phyloP scores from a whole-genome alignment of 2,113 vertebrate genomes.

The Pangasianodon hypophthalmus region DNA sequence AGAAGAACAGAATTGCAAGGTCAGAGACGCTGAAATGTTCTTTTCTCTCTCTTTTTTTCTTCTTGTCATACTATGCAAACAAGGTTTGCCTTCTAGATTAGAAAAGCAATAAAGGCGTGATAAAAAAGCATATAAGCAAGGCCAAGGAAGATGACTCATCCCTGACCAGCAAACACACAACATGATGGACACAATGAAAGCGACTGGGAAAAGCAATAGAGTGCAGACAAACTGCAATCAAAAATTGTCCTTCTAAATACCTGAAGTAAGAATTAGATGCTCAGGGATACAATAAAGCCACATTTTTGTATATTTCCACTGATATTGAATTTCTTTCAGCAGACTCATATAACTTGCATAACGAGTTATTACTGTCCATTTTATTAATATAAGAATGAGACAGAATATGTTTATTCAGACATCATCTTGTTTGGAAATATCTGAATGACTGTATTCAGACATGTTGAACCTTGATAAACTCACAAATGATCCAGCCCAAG shows the following conservation, averaged over 20 bases:
- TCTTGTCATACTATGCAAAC: neutral
- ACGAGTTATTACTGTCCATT: neutral
- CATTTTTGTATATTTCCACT: neutral
- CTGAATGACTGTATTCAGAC: neutral
- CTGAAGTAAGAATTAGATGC: neutral
- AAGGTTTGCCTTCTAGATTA: neutral
- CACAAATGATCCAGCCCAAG: neutral
- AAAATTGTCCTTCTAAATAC: neutral
- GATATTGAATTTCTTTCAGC: neutral
- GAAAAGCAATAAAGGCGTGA: neutral
- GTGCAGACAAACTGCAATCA: neutral
- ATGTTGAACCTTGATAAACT: neutral
- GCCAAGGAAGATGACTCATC: constrained; percentile 13
- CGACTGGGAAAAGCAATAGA: neutral
- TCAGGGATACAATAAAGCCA: neutral
- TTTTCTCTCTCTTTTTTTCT: neutral
- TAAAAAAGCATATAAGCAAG: constrained; percentile 9
- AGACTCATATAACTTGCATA: neutral
- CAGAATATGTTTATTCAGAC: neutral
- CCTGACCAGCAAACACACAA: neutral
- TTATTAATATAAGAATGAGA: neutral
- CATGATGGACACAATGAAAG: neutral
- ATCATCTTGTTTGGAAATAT: neutral
- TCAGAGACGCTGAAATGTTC: constrained; percentile 6
- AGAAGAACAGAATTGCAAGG: constrained; percentile 26